These are phyloP conservation scores for Camelus bactrianus DNA, from an alignment of 2,113 vertebrate species.

Conservation along the genomic window DNA sequence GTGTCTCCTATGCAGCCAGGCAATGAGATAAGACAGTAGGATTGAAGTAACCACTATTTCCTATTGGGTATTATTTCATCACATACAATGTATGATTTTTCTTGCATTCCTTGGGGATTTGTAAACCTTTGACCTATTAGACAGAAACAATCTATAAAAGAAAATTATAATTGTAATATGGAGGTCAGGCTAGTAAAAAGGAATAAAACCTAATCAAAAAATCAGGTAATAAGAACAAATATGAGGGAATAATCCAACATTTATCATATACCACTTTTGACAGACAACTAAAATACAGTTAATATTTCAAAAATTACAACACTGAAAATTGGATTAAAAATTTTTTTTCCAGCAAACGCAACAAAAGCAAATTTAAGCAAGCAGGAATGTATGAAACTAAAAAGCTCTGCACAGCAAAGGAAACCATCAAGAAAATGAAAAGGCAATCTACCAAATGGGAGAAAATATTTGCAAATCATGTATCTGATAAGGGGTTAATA, in stretches of 20 bases:
- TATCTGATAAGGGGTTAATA: neutral
- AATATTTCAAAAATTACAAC: neutral
- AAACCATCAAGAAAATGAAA: neutral
- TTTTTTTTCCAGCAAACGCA: neutral
- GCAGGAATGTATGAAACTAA: neutral
- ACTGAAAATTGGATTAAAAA: neutral
- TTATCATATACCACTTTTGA: neutral
- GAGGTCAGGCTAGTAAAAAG: neutral
- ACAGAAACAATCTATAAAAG: neutral
- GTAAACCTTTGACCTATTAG: neutral
- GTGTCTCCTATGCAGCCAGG: neutral
- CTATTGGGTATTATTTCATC: neutral
- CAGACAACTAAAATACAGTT: neutral
- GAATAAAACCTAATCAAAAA: slow-evolving; percentile 5
- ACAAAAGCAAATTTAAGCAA: neutral
- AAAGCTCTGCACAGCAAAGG: neutral
- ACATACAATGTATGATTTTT: neutral
- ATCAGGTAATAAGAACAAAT: neutral
- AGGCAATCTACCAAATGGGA: neutral
- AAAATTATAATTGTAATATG: neutral
- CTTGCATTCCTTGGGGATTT: neutral
- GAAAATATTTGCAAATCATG: neutral
- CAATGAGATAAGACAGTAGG: neutral
- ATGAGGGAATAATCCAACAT: neutral
- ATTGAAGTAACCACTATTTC: slow-evolving; percentile 42